Evolutionary conservation across 2,113 vertebrate genomes (phyloP), one percentile per base, ranked within the genome.

Genomic region (Arenaria interpres): DNA sequence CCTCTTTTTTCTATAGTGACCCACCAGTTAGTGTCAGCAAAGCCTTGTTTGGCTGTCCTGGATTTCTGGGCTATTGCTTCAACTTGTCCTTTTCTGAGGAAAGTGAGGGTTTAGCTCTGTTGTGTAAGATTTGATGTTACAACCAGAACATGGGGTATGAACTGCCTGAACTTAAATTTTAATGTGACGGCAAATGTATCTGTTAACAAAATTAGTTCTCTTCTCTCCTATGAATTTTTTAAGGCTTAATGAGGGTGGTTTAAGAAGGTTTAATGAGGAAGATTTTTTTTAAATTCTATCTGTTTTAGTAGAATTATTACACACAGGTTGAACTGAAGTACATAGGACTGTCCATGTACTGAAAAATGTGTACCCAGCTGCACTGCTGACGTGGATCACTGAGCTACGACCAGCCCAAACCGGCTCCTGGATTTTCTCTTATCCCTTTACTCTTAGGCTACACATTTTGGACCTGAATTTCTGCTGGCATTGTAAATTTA

Each of bases 61-160:
- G 66, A 67, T 86, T 96, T 91, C 88, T 87, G 72, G 77, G 92
- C 63, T 43, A 6, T 45, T 75, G 39, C 51, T 85, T 90, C 69
- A 78, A 39, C 20, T 68, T 94, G 35, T 78, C 53, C 94, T 94
- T n/a, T 91, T 92, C 93, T 85, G 43, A 89, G 63, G 45, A 95
- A 94, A 94, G 90, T 48, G 39, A 35, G 63, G 35, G 41, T 75
- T 78, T 68, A 90, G 45, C 12, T 0, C 0, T 50, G 60, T 50
- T 84, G 46, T 63, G 19, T 48, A 69, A 76, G 67, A 43, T 69
- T 63, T 75, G 72, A 41, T 80, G 63, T 83, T 60, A 85, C 43
- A 89, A 68, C n/a, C 48, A 78, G 89, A 72, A 72, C 76, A 43
- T 0, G 4, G 25, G 12, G 6, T 53, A n/a, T 46, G 54, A 89